Evolutionary conservation across 1,140 invertebrate genomes (phyloP).

Genomic region (Heterodera carotae): DNA sequence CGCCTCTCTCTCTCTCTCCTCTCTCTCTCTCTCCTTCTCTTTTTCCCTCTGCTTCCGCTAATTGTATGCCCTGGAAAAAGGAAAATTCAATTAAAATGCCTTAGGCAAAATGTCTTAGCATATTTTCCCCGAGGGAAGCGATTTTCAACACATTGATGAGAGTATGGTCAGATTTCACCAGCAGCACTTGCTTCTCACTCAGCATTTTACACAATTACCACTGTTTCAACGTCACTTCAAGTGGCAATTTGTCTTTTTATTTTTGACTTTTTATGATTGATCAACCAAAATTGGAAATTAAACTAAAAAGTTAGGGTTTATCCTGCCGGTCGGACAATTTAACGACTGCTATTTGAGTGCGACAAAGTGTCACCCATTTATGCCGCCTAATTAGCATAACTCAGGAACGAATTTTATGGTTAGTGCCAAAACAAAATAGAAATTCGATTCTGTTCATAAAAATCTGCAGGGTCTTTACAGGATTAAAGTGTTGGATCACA

Average conservation of each 20-base stretch:
- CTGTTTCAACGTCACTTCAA: neutral
- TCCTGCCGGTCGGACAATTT: too few species aligned
- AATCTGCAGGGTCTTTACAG: too few species aligned
- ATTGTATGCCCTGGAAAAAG: neutral
- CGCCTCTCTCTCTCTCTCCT: neutral
- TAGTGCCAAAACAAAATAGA: too few species aligned
- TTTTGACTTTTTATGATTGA: too few species aligned
- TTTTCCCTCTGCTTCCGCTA: neutral
- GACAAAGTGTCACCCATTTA: too few species aligned
- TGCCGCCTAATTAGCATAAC: too few species aligned
- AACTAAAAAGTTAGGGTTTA: too few species aligned
- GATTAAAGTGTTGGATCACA: too few species aligned
- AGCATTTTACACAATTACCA: neutral
- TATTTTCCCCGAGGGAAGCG: neutral
- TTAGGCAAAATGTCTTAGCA: neutral
- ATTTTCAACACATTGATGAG: neutral
- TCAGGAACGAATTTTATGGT: too few species aligned
- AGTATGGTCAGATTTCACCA: neutral
- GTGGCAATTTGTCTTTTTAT: neutral
- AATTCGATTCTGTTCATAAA: too few species aligned
- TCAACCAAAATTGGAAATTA: too few species aligned
- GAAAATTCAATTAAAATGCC: conserved; percentile 1
- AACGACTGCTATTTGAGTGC: too few species aligned
- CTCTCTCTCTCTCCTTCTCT: neutral
- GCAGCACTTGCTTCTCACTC: neutral